Evolutionary conservation across 37 sponge, comb jelly and placozoan species (phyloP), one percentile per base, ranked within the genome.

Genomic region (Dysidea cf. avara): DNA sequence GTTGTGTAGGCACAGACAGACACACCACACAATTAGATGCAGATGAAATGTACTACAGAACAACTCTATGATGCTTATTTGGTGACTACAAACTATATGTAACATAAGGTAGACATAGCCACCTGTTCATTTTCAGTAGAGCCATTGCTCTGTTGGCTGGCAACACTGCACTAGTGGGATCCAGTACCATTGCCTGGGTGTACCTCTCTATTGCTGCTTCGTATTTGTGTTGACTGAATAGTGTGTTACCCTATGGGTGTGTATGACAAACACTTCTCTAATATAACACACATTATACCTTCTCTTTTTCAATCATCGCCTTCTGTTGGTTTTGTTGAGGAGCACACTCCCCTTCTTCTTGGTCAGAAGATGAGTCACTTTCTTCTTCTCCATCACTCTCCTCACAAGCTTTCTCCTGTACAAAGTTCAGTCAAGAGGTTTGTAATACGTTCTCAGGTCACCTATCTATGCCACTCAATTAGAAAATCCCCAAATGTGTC

Each of bases 101-200:
- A n/a, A n/a, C n/a, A n/a, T n/a, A n/a, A n/a, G 25, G 25, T 2
- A 54, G 6, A 54, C 56, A 5, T 7, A 30, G 69, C 25, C 33
- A 94, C 89, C 83, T 94, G 48, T 91, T 69, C 28, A 83, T 58
- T 61, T 92, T 94, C 59, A 97, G 64, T 0, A 92, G 82, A 14
- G 99, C 99, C 90, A 97, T 88, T 47, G 99, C 99, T 64, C 95
- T 79, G 83, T 97, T 97, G 20, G 95, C 92, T 25, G 82, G 83
- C 36, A 94, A 60, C 24, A 86, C 74, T 29, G 87, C 85, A 74
- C 36, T 85, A 29, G 25, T 35, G 21, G 95, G 92, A 72, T 94
- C 93, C 64, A 87, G 68, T 56, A 78, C 72, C 54, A 94, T 66
- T 28, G 86, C 91, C 34, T 32, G 61, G 2, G 87, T 77, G 71